Evolutionary conservation across 2,888 invertebrate species (phyloP).

Genomic region (Dromius quadrimaculatus): DNA sequence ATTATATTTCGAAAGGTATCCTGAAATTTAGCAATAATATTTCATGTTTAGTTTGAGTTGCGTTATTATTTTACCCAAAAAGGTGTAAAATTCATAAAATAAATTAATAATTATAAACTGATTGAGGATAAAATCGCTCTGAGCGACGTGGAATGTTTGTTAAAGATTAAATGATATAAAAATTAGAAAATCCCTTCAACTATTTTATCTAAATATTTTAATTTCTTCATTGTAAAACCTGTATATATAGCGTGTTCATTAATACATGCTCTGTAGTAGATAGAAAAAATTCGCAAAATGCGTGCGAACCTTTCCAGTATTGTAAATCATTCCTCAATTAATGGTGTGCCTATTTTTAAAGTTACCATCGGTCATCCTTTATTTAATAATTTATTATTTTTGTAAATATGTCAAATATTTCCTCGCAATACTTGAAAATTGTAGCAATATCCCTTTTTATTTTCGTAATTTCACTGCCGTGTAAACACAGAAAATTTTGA

Average conservation of each 20-base stretch:
- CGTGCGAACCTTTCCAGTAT: background rate
- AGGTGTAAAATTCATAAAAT: conserved; percentile 23
- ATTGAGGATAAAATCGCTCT: conserved; percentile 41
- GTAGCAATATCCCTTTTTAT: conserved; percentile 28
- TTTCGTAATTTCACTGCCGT: conserved; percentile 21
- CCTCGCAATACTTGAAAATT: conserved; percentile 8
- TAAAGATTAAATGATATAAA: conserved; percentile 45
- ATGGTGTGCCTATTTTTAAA: conserved; percentile 2
- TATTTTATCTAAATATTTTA: conserved; percentile 37
- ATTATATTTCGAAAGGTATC: background rate
- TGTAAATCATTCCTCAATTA: conserved; percentile 13
- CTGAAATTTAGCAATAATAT: background rate
- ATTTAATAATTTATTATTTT: conserved; percentile 30
- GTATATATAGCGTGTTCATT: conserved; percentile 27
- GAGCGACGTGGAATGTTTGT: conserved; percentile 42
- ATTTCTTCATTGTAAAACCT: conserved; percentile 22
- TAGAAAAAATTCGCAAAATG: background rate
- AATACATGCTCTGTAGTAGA: conserved; percentile 23
- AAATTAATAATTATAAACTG: conserved; percentile 30
- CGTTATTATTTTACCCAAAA: background rate
- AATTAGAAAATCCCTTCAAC: conserved; percentile 34
- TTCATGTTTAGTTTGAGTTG: too few relatives aligned
- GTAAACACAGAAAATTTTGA: background rate
- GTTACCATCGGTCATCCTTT: conserved; percentile 34
- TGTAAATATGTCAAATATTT: conserved; percentile 4